Conservation (phyloP, 2,888 invertebrate genomes). For the Polyommatus iphigenia region DNA sequence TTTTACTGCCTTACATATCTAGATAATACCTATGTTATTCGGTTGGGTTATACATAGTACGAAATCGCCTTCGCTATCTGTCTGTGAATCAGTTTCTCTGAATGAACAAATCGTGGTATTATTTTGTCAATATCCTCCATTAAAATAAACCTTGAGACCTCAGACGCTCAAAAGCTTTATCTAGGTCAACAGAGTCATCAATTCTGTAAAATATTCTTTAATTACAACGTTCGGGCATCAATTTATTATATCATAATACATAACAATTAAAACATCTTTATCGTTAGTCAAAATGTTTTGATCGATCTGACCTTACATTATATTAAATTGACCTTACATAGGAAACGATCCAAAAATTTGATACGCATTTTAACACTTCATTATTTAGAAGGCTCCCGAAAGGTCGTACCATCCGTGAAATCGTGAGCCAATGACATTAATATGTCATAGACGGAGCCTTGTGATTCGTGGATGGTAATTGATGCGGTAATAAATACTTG, state of each 20-base stretch:
- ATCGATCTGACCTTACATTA: not conserved
- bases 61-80: too few species aligned
- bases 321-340: slow-evolving; percentile 20
- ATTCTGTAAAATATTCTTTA: not conserved
- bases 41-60: not conserved
- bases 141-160: not conserved
- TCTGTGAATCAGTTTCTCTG: not conserved
- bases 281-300: not conserved
- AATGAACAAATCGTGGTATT: not conserved
- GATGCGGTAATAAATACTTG: slow-evolving; percentile 1
- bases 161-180: not conserved
- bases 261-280: slow-evolving; percentile 12
- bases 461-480: slow-evolving; percentile 26
- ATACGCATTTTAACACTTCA: slow-evolving; percentile 25
- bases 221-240: slow-evolving; percentile 3
- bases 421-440: slow-evolving; percentile 32
- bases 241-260: slow-evolving; percentile 13
- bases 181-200: slow-evolving; percentile 5
- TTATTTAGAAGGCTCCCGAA: slow-evolving; percentile 37
- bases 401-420: slow-evolving; percentile 36
- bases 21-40: not conserved
- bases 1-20: too few species aligned
- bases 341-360: slow-evolving; percentile 23
- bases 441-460: slow-evolving; percentile 51
- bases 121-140: not conserved